Evolutionary conservation across 2,888 invertebrate genomes (phyloP).

Genomic region (Malthinus flaveolus): DNA sequence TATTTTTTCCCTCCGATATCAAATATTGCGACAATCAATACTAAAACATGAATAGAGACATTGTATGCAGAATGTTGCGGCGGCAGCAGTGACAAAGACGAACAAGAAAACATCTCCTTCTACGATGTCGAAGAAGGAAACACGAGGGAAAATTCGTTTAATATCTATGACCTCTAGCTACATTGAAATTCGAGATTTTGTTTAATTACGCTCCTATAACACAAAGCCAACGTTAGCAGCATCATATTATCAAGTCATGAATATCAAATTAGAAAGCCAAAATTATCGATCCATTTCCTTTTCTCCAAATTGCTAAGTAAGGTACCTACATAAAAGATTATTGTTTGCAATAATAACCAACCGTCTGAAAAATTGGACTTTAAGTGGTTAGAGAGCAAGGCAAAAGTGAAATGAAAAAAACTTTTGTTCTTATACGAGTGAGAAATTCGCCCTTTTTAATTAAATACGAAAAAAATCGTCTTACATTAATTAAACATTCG

Average conservation of each 20-base stretch:
- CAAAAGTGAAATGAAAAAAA: too few species aligned
- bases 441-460: too few species aligned
- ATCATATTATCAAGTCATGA: neutral
- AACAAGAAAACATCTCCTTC: constrained; percentile 18
- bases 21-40: constrained; percentile 18
- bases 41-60: constrained; percentile 12
- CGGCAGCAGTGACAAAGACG: constrained; percentile 6
- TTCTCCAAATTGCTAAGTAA: too few species aligned
- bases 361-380: too few species aligned
- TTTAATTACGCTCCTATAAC: constrained; percentile 11
- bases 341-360: too few species aligned
- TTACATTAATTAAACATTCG: too few species aligned
- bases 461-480: too few species aligned
- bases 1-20: neutral
- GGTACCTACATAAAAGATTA: too few species aligned
- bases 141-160: neutral
- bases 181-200: constrained; percentile 20
- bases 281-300: neutral
- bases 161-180: constrained; percentile 10
- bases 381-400: too few species aligned
- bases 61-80: constrained; percentile 13
- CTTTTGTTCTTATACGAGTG: too few species aligned
- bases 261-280: neutral
- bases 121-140: constrained; percentile 11
- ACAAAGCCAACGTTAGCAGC: neutral